These are phyloP conservation scores for Fukomys damarensis DNA, from an alignment of 2,113 vertebrate species.

Conservation along the genomic window DNA sequence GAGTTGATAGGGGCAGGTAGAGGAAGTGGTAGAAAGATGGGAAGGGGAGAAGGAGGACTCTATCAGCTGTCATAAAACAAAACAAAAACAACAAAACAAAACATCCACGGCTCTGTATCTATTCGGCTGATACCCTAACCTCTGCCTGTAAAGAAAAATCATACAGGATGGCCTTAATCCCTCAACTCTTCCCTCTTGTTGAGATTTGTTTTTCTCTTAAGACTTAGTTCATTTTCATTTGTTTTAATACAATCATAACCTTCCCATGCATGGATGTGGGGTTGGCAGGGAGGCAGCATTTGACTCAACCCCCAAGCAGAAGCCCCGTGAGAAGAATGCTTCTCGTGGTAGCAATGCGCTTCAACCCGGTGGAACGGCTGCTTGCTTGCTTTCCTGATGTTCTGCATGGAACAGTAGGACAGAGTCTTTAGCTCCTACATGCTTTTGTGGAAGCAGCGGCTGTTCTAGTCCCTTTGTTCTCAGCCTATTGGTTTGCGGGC, in stretches of 20 bases:
- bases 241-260: not conserved
- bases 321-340: not conserved
- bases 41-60: not conserved
- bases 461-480: not conserved
- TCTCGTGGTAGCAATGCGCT: not conserved
- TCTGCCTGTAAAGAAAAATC: not conserved
- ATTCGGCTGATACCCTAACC: not conserved
- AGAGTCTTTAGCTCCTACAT: not conserved
- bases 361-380: not conserved
- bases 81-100: not conserved
- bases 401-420: not conserved
- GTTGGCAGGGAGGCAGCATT: not conserved
- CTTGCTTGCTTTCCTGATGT: not conserved
- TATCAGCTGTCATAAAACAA: not conserved
- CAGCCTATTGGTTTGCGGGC: not conserved
- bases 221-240: not conserved
- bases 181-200: not conserved
- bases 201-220: not conserved
- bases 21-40: not conserved
- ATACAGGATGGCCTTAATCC: not conserved
- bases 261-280: not conserved
- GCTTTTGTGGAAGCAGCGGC: not conserved
- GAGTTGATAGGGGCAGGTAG: not conserved
- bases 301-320: not conserved
- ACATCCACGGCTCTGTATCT: not conserved